Evolutionary conservation across 1,140 invertebrate species (phyloP), one percentile per base, ranked within the genome.

Genomic region (Popillia japonica): DNA sequence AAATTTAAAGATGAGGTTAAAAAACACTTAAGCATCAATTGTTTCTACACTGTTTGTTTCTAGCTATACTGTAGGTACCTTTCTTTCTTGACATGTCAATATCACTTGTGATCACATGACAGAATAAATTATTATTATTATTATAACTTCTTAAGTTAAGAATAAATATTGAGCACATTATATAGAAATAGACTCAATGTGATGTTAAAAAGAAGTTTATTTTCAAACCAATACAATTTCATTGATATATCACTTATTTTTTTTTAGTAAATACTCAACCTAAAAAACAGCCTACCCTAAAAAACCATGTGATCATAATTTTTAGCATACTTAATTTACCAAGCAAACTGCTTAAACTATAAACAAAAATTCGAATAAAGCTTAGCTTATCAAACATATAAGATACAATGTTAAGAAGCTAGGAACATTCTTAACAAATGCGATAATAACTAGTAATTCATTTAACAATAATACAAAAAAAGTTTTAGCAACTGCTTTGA

Each of bases 191-290:
- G 17, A 48, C 11, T 11, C 44, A 48, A 48, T 14, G 4, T 14
- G 11, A 14, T 48, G 11, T 64, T 64, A 64, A 64, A 64, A 64
- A 64, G 61, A 64, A 64, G 23, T 64, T 64, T 64, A 64, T 64
- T 64, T 64, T 22, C n/a, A 64, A 64, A 64, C 17, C 59, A 64
- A 64, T 64, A 64, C 61, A 64, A 23, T 64, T 20, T 64, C 10
- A 64, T 22, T 64, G 11, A 48, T 14, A 48, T 64, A 64, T 64
- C n/a, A n/a, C n/a, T 59, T 20, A 22, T 20, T 27, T 27, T 64
- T 64, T 22, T 64, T 20, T 20, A 20, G 22, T 64, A 64, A 64
- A 64, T 64, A 64, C 10, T 23, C 61, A 22, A 64, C 61, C 11
- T 64, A 64, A 20, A 23, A 64, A 22, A 64, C 61, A 64, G 17